Evolutionary conservation across 2,888 invertebrate genomes (phyloP).

Genomic region (Schrankia costaestrigalis): DNA sequence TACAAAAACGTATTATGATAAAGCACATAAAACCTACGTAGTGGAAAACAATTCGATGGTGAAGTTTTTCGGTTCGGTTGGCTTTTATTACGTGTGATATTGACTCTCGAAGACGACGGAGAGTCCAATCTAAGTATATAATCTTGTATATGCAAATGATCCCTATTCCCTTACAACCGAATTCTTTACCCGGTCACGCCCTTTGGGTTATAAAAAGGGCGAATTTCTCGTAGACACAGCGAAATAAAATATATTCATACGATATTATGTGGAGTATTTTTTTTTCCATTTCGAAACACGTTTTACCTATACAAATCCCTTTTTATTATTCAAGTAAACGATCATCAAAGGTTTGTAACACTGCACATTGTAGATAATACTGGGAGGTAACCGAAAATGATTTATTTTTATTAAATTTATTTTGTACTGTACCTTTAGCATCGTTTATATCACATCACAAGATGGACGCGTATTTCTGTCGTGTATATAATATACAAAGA

Average conservation of each 20-base stretch:
- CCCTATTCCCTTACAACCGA: conserved; percentile 60
- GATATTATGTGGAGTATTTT: conserved; percentile 35
- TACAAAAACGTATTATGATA: conserved; percentile 41
- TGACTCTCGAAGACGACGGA: conserved; percentile 54
- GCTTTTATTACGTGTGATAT: conserved; percentile 68
- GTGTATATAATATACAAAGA: conserved; percentile 25
- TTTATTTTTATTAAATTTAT: conserved; percentile 37
- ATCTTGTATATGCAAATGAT: conserved; percentile 71
- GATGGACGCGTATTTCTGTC: conserved; percentile 33
- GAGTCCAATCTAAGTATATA: conserved; percentile 64
- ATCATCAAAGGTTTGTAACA: conserved; percentile 38
- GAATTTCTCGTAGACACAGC: conserved; percentile 55
- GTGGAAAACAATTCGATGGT: conserved; percentile 61
- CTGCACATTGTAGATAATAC: conserved; percentile 42
- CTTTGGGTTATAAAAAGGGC: conserved; percentile 59
- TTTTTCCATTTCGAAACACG: conserved; percentile 46
- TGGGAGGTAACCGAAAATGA: conserved; percentile 41
- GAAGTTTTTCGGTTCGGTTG: conserved; percentile 59
- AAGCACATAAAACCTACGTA: conserved; percentile 44
- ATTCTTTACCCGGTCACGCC: conserved; percentile 66
- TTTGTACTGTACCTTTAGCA: conserved; percentile 31
- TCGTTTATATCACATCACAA: conserved; percentile 34
- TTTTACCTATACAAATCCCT: conserved; percentile 41
- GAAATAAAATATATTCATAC: conserved; percentile 63
- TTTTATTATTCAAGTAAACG: conserved; percentile 40